phyloP scores from a whole-genome alignment of 35 echinoderm and acorn worm species.

The Acanthaster planci region DNA sequence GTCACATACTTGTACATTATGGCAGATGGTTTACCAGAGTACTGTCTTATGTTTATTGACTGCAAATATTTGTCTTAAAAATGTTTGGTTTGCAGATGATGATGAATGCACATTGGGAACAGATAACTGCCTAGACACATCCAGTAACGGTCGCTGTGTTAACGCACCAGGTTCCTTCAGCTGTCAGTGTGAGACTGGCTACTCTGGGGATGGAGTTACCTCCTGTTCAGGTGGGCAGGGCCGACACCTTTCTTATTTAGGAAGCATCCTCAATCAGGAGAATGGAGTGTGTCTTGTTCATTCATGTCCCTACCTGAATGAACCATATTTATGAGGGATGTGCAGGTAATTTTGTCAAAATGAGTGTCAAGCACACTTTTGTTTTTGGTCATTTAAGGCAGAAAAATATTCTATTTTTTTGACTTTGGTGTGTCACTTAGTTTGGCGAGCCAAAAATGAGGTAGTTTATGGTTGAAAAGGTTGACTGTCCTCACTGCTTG shows the following conservation, averaged over 20 bases:
- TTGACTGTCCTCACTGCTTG: too few relatives aligned
- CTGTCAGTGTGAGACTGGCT: conserved; percentile 60
- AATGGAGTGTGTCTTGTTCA: not conserved
- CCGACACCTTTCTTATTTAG: not conserved
- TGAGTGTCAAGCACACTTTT: not conserved
- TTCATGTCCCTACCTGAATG: not conserved
- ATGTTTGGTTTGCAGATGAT: conserved; percentile 53
- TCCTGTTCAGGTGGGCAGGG: conserved; percentile 41
- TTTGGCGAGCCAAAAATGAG: too few relatives aligned
- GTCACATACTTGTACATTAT: too few relatives aligned
- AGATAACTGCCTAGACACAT: conserved; percentile 47
- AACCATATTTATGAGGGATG: not conserved
- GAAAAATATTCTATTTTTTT: not conserved
- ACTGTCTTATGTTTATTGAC: too few relatives aligned
- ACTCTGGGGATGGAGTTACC: conserved; percentile 51
- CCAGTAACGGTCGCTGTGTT: conserved; percentile 23
- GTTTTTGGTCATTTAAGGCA: not conserved
- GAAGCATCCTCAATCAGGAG: not conserved
- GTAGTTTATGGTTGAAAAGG: too few relatives aligned
- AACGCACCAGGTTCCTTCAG: conserved; percentile 47
- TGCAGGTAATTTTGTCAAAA: not conserved
- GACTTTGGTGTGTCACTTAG: too few relatives aligned
- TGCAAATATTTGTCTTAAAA: too few relatives aligned
- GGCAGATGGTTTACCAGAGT: too few relatives aligned
- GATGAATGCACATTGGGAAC: conserved; percentile 64